Evolutionary conservation across 2,888 invertebrate species (phyloP), one percentile per base, ranked within the genome.

Genomic region (Zootermopsis nevadensis): DNA sequence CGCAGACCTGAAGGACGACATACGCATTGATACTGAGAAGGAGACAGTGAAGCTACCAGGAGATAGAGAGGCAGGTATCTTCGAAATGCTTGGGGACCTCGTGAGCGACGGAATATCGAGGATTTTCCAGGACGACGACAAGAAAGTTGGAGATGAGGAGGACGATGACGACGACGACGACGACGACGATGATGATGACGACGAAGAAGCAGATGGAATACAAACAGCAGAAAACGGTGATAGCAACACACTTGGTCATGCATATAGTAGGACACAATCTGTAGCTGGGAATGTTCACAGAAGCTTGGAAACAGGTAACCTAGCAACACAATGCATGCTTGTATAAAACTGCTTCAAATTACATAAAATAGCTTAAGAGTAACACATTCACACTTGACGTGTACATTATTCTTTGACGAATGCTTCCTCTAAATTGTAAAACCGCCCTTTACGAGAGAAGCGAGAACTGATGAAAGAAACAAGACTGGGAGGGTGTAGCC

Each of bases 21-120:
- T 76, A 35, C 27, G 22, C 2, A 76, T 76, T 19, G 76, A 76
- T 48, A 27, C 27, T 19, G 66, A 33, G n/a, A 79, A 79, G 27
- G 79, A 35, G 12, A 79, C 66, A 30, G 66, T 79, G 24, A 79
- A 60, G 30, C n/a, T 79, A 1, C 79, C 79, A 35, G 79, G 79
- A 3, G 79, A 79, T 35, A 22, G 10, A n/a, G 79, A 79, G 15
- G 60, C 33, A 8, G 66, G 79, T 3, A 33, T 79, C 2, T 79
- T 66, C 19, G 79, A 79, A n/a, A 33, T 66, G 24, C 33, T 79
- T 31, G 79, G 79, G 22, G 79, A 79, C 7, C 31, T 79, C 22
- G 48, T 79, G 30, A 79, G 48, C 1, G 79, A 35, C 31, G 66
- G 79, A 12, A 27, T 79, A 6, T n/a, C 60, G 38, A 60, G 66